Base-by-base conservation (phyloP, 2,113 vertebrate genomes). In the Semicossyphus pulcher region DNA sequence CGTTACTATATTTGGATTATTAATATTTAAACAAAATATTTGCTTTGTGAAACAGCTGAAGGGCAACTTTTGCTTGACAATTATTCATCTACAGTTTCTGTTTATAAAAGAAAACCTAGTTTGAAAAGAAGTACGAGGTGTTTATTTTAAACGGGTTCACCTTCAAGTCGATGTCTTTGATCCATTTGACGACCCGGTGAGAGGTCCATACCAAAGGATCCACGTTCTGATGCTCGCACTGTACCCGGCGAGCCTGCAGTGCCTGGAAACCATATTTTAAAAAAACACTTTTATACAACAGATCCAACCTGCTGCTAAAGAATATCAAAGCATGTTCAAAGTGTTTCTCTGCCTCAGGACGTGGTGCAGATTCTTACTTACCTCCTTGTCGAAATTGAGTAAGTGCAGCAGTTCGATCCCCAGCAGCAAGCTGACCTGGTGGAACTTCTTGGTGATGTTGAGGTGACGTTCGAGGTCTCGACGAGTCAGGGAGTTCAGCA, bases 181-280 rank as follows among this genome's bases (percentile, higher is more conserved):
- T 90, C 96, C 96, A 97, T 71, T 95, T 95, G 44, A 95, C 88
- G 76, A 97, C 93, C 6, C 96, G 92, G 68, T 95, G 95, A 68
- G 94, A 95, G 28, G 95, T 95, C 96, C 96, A 97, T 11, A 96
- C 95, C 74, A 96, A 49, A 0, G 93, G 95, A 66, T 96, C 95
- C 3, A 64, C 69, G 53, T 95, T 95, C 87, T 95, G 95, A 14
- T 92, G 94, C 70, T 96, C 95, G 9, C 95, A 95, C 52, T 94
- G 94, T 42, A 90, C 82, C 63, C 95, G 85, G 7, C 95, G 94
- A 28, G 91, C 93, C 84, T 95, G 95, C 64, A 97, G 92, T 2
- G 90, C 88, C 95, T 96, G 78, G 28, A 75, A 61, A 44, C 7
- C 20, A 52, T n/a, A n/a, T n/a, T 44, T 58, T 53, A 21, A 37